Evolutionary conservation across 2,888 invertebrate species (phyloP).

Genomic region (Stramonita haemastoma): DNA sequence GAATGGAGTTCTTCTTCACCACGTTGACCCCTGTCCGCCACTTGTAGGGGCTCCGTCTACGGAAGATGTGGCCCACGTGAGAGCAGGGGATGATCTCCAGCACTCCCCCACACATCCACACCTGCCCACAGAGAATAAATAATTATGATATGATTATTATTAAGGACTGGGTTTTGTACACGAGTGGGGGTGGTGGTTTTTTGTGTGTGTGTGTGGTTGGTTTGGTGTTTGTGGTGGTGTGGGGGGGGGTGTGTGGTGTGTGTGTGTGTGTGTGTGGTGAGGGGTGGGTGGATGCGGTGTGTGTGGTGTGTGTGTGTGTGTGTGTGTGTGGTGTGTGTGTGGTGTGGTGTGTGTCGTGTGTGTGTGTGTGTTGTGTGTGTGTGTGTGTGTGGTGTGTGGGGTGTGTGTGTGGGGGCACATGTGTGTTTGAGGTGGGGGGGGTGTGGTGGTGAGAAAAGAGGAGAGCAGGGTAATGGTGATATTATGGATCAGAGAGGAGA

Average conservation of each 20-base stretch:
- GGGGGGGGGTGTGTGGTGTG: background rate
- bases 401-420: too few relatives aligned
- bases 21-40: conserved; percentile 99
- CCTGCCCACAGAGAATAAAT: conserved; percentile 77
- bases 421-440: too few relatives aligned
- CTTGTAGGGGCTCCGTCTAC: conserved; percentile 97
- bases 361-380: too few relatives aligned
- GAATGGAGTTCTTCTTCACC: conserved; percentile 98
- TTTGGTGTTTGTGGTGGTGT: too few relatives aligned
- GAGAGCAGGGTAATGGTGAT: too few relatives aligned
- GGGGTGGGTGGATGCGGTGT: background rate
- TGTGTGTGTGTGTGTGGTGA: background rate
- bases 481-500: background rate
- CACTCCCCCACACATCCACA: conserved; percentile 99
- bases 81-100: conserved; percentile 98
- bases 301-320: conserved; percentile 8
- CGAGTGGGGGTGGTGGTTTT: background rate
- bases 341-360: too few relatives aligned
- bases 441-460: too few relatives aligned
- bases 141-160: too few relatives aligned
- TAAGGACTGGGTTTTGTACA: background rate
- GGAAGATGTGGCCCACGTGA: conserved; percentile 99
- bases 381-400: too few relatives aligned
- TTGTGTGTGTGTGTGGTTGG: too few relatives aligned
- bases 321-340: conserved; percentile 6